phyloP scores from a whole-genome alignment of 2,113 vertebrate genomes.

The Sander vitreus region DNA sequence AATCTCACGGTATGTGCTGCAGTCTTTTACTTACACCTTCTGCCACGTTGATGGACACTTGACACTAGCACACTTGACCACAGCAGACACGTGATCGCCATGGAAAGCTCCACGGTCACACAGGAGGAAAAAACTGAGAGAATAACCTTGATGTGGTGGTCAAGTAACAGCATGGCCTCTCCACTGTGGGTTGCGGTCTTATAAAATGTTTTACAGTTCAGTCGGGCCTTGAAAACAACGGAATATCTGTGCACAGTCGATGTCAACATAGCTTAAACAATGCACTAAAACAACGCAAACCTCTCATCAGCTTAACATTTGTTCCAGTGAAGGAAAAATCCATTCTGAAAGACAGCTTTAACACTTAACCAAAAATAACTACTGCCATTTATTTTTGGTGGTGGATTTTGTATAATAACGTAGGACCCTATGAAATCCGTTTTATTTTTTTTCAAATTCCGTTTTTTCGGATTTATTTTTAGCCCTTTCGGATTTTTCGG shows the following conservation, averaged over 20 bases:
- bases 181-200: slow-evolving; percentile 52
- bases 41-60: slow-evolving; percentile 44
- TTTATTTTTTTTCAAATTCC: no score
- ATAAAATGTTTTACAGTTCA: slow-evolving; percentile 67
- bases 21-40: slow-evolving; percentile 50
- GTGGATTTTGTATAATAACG: slow-evolving; percentile 38
- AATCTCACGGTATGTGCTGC: slow-evolving; percentile 9
- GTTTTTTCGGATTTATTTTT: no score
- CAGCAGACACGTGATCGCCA: slow-evolving; percentile 44
- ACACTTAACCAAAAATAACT: slow-evolving; percentile 39
- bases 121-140: slow-evolving; percentile 15
- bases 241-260: slow-evolving; percentile 50
- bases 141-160: slow-evolving; percentile 71
- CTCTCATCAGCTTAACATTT: slow-evolving; percentile 46
- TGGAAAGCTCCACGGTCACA: slow-evolving; percentile 57
- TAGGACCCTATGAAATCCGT: no score
- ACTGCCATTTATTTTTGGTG: slow-evolving; percentile 43
- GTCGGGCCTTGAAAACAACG: slow-evolving; percentile 58
- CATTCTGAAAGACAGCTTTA: slow-evolving; percentile 15
- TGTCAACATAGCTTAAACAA: slow-evolving; percentile 48
- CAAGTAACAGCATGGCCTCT: slow-evolving; percentile 52
- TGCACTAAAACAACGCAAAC: slow-evolving; percentile 46
- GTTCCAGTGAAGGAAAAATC: slow-evolving; percentile 50
- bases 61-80: slow-evolving; percentile 30
- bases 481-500: no score